Conservation (phyloP, 2,113 vertebrate genomes). For the Platichthys flesus region DNA sequence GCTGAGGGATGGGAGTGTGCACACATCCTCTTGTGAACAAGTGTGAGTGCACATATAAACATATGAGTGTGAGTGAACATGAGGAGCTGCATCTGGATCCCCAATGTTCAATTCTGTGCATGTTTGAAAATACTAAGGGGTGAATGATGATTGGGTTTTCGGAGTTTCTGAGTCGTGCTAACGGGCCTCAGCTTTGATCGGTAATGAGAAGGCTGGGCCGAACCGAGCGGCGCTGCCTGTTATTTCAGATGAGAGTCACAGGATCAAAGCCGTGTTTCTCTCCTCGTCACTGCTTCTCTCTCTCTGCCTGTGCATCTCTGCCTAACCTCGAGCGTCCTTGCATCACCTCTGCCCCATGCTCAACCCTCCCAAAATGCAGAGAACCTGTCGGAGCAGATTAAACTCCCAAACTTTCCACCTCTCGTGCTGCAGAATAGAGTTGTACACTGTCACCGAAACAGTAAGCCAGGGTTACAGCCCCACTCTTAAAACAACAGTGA, state of each 20-base stretch:
- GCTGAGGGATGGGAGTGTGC: slow-evolving; percentile 23
- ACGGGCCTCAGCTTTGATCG: slow-evolving; percentile 56
- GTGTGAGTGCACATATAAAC: not conserved
- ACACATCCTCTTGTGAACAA: slow-evolving; percentile 19
- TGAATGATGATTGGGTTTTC: slow-evolving; percentile 30
- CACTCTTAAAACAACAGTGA: not conserved
- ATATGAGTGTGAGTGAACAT: slow-evolving; percentile 4
- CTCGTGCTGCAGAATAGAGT: not conserved
- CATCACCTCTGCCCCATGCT: slow-evolving; percentile 46
- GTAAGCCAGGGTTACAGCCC: not conserved
- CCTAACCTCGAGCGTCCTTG: slow-evolving; percentile 31
- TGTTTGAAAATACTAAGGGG: slow-evolving; percentile 12
- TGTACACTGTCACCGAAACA: slow-evolving; percentile 1
- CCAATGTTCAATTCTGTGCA: slow-evolving; percentile 27
- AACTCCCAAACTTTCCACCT: slow-evolving; percentile 15
- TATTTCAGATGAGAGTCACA: slow-evolving; percentile 57
- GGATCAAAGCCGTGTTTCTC: slow-evolving; percentile 50
- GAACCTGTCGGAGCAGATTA: slow-evolving; percentile 34
- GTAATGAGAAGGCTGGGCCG: slow-evolving; percentile 56
- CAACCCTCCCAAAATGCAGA: slow-evolving; percentile 20
- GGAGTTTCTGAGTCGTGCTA: slow-evolving; percentile 13
- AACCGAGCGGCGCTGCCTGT: slow-evolving; percentile 42
- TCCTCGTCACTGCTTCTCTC: not conserved
- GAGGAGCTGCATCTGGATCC: not conserved
- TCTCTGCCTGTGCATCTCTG: slow-evolving; percentile 21